Evolutionary conservation across 2,888 invertebrate species (phyloP), one percentile per base, ranked within the genome.

Genomic region (Cremastobaeus sp.): DNA sequence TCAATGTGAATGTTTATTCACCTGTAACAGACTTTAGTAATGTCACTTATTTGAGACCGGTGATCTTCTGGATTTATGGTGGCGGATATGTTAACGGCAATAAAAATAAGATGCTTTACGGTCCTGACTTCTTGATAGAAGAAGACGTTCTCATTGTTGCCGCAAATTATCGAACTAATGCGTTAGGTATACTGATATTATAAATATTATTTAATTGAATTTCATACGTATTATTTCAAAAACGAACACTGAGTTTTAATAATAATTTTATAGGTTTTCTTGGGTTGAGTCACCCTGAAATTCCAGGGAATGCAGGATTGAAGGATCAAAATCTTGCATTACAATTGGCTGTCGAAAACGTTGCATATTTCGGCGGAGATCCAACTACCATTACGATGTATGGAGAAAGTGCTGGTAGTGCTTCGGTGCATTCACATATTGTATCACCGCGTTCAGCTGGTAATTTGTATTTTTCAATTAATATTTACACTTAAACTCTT

Each of bases 301-400:
- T n/a, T n/a, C n/a, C n/a, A n/a, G n/a, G n/a, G n/a, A 86, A 86
- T 50, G 79, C 77, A 2, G 86, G 86, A 1, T 21, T 86, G 55
- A 86, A 86, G 64, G 86, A 86, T 69, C 85, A 86, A 69, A 81
- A 81, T 1, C 78, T 82, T 79, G 85, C 84, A 11, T 59, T 87
- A 17, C 83, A 78, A 47, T 86, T 86, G 86, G 78, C 85, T 21
- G 77, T 77, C 43, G 81, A 85, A 12, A 86, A 86, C 47, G 85
- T 87, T 50, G 74, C 81, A 30, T 79, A 81, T 35, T 86, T 86
- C 43, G 85, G 86, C 8, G 86, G 86, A 9, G 84, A 83, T 64
- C 74, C 64, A 1, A 68, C 82, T 1, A 81, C 78, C 48, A 80
- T 87, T 1, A 87, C 87, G 0, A 79, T 87, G 41, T 83, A 84